Percentiles rank a stretch among this genome's conserved stretches.
Conservation (phyloP, 1,140 invertebrate species). For the Triops longicaudatus region DNA sequence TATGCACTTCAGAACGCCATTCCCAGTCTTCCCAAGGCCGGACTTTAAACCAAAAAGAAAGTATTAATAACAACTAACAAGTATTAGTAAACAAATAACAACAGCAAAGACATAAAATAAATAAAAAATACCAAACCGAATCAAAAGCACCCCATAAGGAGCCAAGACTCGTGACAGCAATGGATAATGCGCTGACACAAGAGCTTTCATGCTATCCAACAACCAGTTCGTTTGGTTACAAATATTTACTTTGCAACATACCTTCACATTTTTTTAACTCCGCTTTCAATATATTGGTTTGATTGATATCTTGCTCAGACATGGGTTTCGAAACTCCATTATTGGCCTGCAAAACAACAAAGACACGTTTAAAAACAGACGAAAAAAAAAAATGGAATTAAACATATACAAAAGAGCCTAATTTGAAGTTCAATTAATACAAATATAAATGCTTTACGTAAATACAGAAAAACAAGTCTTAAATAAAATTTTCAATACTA, state of each 20-base stretch:
- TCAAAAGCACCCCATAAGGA: too few species aligned
- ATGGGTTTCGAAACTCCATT: not conserved
- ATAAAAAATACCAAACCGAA: too few species aligned
- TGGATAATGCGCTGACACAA: not conserved
- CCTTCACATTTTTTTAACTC: slow-evolving; percentile 34
- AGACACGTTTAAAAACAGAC: not conserved
- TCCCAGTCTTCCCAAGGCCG: slow-evolving; percentile 16
- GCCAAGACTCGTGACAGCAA: too few species aligned
- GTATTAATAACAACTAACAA: slow-evolving; percentile 19
- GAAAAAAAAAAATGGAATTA: not conserved
- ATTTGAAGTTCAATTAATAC: too few species aligned
- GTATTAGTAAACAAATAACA: not conserved
- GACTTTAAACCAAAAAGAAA: slow-evolving; percentile 26
- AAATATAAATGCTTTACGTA: too few species aligned
- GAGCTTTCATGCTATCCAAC: not conserved
- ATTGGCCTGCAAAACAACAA: not conserved
- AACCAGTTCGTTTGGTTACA: not conserved
- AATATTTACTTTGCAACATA: slow-evolving; percentile 16
- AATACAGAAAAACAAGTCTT: too few species aligned
- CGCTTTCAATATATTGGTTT: slow-evolving; percentile 30
- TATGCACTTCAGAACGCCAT: slow-evolving; percentile 14
- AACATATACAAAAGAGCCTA: not conserved
- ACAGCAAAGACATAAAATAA: too few species aligned
- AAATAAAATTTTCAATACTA: too few species aligned
- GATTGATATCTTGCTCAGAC: slow-evolving; percentile 19